Percentiles rank a stretch among this genome's conserved stretches.
phyloP scores from a whole-genome alignment of 1,140 invertebrate genomes.

The Mycetomoellerius zeteki region DNA sequence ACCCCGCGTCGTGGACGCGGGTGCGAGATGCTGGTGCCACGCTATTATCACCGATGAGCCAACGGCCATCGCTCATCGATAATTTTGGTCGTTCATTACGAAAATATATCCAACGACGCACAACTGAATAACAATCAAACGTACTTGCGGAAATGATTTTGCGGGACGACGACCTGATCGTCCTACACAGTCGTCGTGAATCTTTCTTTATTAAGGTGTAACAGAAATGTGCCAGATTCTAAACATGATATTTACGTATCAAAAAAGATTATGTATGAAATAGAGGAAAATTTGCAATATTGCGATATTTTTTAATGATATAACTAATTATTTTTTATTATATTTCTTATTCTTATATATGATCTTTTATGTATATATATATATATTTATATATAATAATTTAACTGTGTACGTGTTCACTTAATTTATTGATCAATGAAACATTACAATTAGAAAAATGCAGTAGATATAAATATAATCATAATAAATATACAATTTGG shows the following conservation, averaged over 20 bases:
- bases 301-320: background rate
- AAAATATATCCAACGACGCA: conserved; percentile 27
- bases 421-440: background rate
- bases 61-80: conserved; percentile 79
- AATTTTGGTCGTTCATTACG: conserved; percentile 78
- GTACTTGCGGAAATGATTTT: background rate
- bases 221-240: background rate
- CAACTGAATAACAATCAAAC: background rate
- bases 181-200: no score
- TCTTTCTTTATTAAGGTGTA: background rate
- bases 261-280: background rate
- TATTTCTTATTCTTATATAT: background rate
- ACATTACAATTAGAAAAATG: background rate
- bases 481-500: background rate
- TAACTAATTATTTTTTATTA: background rate
- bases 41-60: conserved; percentile 77
- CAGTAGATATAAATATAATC: background rate
- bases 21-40: conserved; percentile 12
- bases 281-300: background rate
- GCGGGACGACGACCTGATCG: background rate
- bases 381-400: no score
- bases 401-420: background rate
- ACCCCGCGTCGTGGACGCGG: conserved; percentile 36
- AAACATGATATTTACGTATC: background rate
- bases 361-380: no score